These are phyloP conservation scores for Diglossa cyanea DNA, from an alignment of 2,797 vertebrate species.

Conservation along the genomic window DNA sequence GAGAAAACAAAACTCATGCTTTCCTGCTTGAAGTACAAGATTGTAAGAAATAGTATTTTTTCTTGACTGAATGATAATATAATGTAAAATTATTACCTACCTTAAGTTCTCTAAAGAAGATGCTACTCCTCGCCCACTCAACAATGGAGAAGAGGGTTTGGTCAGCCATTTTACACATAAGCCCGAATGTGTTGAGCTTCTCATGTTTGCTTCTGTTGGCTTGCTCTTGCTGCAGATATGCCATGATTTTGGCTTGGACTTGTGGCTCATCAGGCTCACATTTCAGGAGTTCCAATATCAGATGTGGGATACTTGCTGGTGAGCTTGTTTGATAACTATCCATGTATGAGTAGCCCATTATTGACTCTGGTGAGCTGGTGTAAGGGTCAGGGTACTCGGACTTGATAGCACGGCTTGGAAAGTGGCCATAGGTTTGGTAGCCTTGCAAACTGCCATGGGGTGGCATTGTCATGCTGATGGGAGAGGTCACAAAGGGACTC, in stretches of 20 bases:
- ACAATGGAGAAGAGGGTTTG: constrained; percentile 99
- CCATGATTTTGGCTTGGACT: constrained; percentile 93
- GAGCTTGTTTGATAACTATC: constrained; percentile 90
- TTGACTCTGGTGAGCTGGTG: constrained; percentile 94
- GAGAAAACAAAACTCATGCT: not conserved
- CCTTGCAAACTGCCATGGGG: constrained; percentile 92
- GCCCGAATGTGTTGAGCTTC: constrained; percentile 95
- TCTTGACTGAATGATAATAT: not conserved
- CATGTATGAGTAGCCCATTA: constrained; percentile 95
- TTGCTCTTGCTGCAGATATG: constrained; percentile 96
- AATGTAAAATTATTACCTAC: constrained; percentile 72
- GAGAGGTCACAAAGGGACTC: constrained; percentile 95
- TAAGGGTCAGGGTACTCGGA: constrained; percentile 98
- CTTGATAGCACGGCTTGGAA: constrained; percentile 96
- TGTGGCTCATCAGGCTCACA: constrained; percentile 97
- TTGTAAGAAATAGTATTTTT: not conserved
- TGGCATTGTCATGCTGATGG: constrained; percentile 97
- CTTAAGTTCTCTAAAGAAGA: constrained; percentile 99
- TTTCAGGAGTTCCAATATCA: constrained; percentile 96
- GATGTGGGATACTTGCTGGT: constrained; percentile 91
- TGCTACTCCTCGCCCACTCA: constrained; percentile 97
- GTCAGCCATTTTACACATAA: constrained; percentile 99
- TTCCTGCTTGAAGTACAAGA: not conserved
- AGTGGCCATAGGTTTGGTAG: constrained; percentile 94
- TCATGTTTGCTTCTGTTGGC: constrained; percentile 92